These are phyloP conservation scores for Polydrusus tereticollis DNA, from an alignment of 2,888 invertebrate species.

Conservation along the genomic window DNA sequence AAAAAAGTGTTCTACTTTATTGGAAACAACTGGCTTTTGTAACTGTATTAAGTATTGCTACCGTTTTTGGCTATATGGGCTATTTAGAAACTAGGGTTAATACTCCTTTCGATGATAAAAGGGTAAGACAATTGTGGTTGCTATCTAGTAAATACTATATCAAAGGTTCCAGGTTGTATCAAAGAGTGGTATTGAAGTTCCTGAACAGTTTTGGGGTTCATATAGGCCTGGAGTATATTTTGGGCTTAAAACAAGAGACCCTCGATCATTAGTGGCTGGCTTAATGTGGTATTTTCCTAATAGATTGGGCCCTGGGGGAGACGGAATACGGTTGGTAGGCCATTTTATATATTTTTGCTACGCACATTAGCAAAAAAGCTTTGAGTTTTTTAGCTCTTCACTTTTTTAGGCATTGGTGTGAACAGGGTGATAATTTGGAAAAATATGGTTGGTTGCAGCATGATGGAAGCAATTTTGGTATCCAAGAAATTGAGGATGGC, in stretches of 20 bases:
- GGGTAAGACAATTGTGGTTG: constrained; percentile 69
- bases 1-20: constrained; percentile 58
- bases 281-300: constrained; percentile 96
- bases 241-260: constrained; percentile 91
- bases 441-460: constrained; percentile 93
- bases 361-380: neutral
- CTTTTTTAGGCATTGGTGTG: constrained; percentile 87
- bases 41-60: constrained; percentile 77
- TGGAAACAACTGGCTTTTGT: constrained; percentile 76
- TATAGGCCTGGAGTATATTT: constrained; percentile 92
- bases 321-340: constrained; percentile 85
- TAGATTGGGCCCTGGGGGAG: constrained; percentile 75
- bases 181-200: constrained; percentile 77
- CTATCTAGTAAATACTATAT: neutral
- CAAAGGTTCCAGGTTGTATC: constrained; percentile 73
- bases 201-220: constrained; percentile 92
- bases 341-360: constrained; percentile 46
- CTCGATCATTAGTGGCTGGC: constrained; percentile 90
- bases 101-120: constrained; percentile 84
- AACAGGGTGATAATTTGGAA: constrained; percentile 85
- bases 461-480: constrained; percentile 92
- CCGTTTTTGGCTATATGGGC: constrained; percentile 82
- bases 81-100: constrained; percentile 91
- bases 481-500: constrained; percentile 88
- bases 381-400: neutral